Conservation (phyloP, 2,797 vertebrate species). For the Otus scops region DNA sequence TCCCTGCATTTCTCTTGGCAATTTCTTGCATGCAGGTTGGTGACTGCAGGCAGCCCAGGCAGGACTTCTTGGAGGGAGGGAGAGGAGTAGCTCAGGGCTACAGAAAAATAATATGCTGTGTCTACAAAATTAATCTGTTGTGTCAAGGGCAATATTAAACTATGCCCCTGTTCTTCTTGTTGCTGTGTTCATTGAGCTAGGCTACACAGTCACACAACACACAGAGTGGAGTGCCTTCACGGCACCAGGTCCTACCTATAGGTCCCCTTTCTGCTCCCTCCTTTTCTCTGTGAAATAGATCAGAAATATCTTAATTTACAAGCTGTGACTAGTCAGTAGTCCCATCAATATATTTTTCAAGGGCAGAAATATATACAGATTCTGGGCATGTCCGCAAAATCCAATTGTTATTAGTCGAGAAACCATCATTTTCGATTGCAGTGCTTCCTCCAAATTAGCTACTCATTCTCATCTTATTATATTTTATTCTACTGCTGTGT, state of each 20-base stretch:
- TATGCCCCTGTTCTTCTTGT: not conserved
- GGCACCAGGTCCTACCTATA: not conserved
- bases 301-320: not conserved
- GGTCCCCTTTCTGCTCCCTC: not conserved
- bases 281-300: not conserved
- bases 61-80: not conserved
- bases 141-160: not conserved
- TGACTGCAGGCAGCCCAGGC: not conserved
- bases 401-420: not conserved
- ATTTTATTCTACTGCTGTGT: not conserved
- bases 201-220: not conserved
- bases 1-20: not conserved
- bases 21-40: not conserved
- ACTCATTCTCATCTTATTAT: not conserved
- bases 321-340: not conserved
- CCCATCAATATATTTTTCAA: not conserved
- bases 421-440: not conserved
- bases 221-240: not conserved
- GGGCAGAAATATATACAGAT: not conserved
- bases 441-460: not conserved
- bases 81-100: not conserved
- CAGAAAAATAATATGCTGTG: not conserved
- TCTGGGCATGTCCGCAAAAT: not conserved
- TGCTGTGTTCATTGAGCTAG: fast-evolving
- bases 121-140: not conserved